These are phyloP conservation scores for Corydoras maculifer DNA, from an alignment of 2,113 vertebrate species.

Conservation along the genomic window DNA sequence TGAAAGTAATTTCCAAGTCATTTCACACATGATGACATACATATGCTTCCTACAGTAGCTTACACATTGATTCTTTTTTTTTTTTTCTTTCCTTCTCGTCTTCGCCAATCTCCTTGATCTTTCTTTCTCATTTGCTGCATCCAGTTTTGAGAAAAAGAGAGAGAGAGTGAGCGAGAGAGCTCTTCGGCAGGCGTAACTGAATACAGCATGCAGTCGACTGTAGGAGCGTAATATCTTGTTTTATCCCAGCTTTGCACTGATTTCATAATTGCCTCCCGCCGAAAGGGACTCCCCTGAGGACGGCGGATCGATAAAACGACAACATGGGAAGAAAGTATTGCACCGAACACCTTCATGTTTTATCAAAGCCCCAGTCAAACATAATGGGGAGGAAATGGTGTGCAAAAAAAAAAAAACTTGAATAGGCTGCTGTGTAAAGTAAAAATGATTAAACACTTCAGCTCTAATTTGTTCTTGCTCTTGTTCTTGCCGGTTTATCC, in stretches of 20 bases:
- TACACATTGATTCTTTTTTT: conserved; percentile 34
- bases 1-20: conserved; percentile 39
- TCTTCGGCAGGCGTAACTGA: conserved; percentile 38
- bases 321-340: conserved; percentile 48
- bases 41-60: conserved; percentile 31
- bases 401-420: background rate
- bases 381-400: conserved; percentile 34
- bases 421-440: too few species aligned
- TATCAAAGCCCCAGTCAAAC: conserved; percentile 50
- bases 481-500: too few species aligned
- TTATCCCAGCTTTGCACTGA: conserved; percentile 48
- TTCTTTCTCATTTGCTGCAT: conserved; percentile 29
- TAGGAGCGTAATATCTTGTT: conserved; percentile 50
- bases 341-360: conserved; percentile 52
- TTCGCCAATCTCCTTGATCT: conserved; percentile 32
- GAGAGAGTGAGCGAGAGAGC: conserved; percentile 8
- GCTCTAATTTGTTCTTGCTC: too few species aligned
- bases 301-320: conserved; percentile 49
- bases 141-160: conserved; percentile 42
- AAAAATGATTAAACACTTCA: too few species aligned
- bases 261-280: conserved; percentile 51
- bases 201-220: conserved; percentile 37
- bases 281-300: conserved; percentile 47
- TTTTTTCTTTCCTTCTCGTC: conserved; percentile 9
- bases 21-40: conserved; percentile 31